These are phyloP conservation scores for Tribolium freemani DNA, from an alignment of 2,888 invertebrate genomes.

Conservation along the genomic window DNA sequence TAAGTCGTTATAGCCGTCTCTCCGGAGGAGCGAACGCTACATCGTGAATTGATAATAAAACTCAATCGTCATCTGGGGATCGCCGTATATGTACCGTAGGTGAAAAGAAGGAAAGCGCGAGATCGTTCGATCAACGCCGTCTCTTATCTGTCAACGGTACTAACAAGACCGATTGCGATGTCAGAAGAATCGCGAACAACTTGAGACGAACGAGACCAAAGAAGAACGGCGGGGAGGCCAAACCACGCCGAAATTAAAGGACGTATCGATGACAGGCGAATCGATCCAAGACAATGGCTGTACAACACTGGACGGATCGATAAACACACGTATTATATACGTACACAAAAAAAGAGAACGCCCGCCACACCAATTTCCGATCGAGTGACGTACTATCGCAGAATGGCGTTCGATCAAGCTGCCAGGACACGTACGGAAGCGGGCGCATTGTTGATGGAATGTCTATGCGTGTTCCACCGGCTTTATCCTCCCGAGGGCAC, in stretches of 20 bases:
- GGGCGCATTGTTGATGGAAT: conserved; percentile 43
- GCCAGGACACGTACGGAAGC: conserved; percentile 39
- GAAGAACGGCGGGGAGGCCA: not conserved
- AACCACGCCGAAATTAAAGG: conserved; percentile 1
- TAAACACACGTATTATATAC: conserved; percentile 3
- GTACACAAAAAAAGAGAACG: conserved; percentile 6
- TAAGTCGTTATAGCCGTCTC: not conserved
- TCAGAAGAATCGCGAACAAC: conserved; percentile 20
- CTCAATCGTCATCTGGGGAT: conserved; percentile 26
- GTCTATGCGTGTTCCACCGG: conserved; percentile 37
- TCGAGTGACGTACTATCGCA: conserved; percentile 33
- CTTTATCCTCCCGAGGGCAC: conserved; percentile 33
- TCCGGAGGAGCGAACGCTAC: not conserved
- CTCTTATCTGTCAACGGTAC: conserved; percentile 27
- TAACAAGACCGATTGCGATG: conserved; percentile 11
- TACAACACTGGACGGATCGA: not conserved
- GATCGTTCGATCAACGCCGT: conserved; percentile 33
- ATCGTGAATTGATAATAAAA: conserved; percentile 17
- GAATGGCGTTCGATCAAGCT: conserved; percentile 40
- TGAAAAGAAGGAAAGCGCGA: not conserved
- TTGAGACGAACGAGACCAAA: not conserved
- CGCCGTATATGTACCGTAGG: not conserved
- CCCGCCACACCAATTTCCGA: conserved; percentile 27
- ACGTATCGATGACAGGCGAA: conserved; percentile 16
- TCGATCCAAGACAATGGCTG: conserved; percentile 1